phyloP scores from a whole-genome alignment of 1,140 invertebrate genomes.

The Drosophila oshimai region DNA sequence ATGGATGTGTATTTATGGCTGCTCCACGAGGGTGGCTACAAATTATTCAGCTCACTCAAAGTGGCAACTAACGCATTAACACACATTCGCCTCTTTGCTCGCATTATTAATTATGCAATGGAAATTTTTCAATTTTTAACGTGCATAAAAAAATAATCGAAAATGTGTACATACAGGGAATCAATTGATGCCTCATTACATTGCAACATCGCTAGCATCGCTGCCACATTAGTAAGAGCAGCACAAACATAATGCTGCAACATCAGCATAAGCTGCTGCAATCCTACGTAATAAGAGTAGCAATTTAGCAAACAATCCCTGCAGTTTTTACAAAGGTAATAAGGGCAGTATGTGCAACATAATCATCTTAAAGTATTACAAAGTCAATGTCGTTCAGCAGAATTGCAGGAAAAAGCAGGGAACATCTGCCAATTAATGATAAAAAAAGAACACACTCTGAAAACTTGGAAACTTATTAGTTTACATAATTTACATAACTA shows the following conservation, averaged over 20 bases:
- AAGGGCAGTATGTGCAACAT: background rate
- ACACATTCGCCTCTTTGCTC: background rate
- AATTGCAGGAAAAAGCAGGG: too few species aligned
- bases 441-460: too few species aligned
- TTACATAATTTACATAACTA: too few species aligned
- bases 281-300: background rate
- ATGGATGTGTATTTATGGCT: background rate
- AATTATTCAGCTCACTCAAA: constrained; percentile 6
- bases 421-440: too few species aligned
- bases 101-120: constrained; percentile 29
- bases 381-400: background rate
- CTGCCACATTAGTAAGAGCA: background rate
- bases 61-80: constrained; percentile 17
- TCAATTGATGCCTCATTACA: background rate
- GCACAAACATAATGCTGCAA: background rate
- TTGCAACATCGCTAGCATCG: background rate
- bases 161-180: background rate
- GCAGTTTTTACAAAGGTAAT: background rate
- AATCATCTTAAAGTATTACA: constrained; percentile 8
- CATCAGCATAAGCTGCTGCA: background rate
- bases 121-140: constrained; percentile 29
- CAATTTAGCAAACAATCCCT: background rate
- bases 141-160: background rate
- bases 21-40: background rate
- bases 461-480: too few species aligned